Percentiles rank a stretch among this genome's conserved stretches.
These are phyloP conservation scores for Sanderia malayensis DNA, from an alignment of 30 jellyfish, hydroid and myxozoan species.

Conservation along the genomic window DNA sequence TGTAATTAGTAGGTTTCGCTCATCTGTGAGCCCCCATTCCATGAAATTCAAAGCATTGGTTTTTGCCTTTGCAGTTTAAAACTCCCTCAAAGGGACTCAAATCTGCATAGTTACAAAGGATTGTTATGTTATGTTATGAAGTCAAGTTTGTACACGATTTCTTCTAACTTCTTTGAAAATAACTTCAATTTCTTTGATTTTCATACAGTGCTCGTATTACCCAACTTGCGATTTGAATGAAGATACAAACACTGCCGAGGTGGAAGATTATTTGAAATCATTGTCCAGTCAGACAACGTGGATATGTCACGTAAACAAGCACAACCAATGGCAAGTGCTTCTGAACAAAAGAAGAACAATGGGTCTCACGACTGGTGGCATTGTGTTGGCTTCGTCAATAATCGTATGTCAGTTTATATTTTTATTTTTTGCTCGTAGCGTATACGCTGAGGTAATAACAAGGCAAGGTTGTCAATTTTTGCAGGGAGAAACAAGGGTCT, in stretches of 20 bases:
- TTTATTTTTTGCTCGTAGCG: background rate
- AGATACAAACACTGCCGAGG: conserved; percentile 1
- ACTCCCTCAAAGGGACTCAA: too few species aligned
- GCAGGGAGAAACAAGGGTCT: too few species aligned
- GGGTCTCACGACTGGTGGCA: background rate
- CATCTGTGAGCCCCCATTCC: too few species aligned
- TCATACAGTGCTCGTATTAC: background rate
- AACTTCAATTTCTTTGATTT: too few species aligned
- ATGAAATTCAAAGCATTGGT: too few species aligned
- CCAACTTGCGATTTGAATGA: conserved; percentile 6
- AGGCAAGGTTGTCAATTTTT: background rate
- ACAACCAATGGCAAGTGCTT: conserved; percentile 6
- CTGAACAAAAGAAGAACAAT: background rate
- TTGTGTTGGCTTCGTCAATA: background rate
- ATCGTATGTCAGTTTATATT: background rate
- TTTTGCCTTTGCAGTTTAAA: too few species aligned
- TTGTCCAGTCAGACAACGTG: background rate
- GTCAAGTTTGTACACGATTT: too few species aligned
- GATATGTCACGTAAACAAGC: conserved; percentile 3
- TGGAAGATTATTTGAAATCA: background rate
- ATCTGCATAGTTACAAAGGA: too few species aligned
- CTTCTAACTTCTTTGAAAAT: too few species aligned
- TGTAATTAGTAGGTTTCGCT: too few species aligned
- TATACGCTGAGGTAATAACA: background rate
- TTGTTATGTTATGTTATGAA: too few species aligned